Percentiles rank a stretch among this genome's conserved stretches.
These are phyloP conservation scores for Saxidomus purpurata DNA, from an alignment of 1,140 invertebrate species.

Conservation along the genomic window DNA sequence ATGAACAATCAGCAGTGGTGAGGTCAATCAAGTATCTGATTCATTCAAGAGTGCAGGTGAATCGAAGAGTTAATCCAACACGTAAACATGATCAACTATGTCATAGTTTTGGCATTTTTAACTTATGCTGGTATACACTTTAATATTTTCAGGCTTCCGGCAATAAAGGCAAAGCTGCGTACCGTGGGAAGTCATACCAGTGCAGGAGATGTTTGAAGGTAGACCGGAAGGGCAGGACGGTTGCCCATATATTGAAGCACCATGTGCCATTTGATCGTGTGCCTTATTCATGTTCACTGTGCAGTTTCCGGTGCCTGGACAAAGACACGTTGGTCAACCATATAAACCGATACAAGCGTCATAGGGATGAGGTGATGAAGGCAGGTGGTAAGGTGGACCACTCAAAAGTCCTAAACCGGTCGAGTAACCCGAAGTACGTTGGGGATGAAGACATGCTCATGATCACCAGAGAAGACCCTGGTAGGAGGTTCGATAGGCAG, in stretches of 20 bases:
- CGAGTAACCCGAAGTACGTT: background rate
- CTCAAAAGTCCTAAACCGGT: background rate
- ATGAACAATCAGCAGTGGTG: too few species aligned
- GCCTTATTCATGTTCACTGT: background rate
- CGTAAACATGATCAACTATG: too few species aligned
- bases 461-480: background rate
- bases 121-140: too few species aligned
- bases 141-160: background rate
- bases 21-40: background rate
- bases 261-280: conserved; percentile 16
- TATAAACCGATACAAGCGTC: background rate
- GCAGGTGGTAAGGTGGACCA: background rate
- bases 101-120: too few species aligned
- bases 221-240: background rate
- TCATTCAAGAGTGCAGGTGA: too few species aligned
- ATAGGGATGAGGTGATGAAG: background rate
- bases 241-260: conserved; percentile 4
- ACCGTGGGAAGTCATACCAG: background rate
- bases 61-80: too few species aligned
- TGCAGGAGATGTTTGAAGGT: background rate
- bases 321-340: background rate
- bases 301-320: conserved; percentile 17
- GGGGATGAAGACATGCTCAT: background rate
- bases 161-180: background rate
- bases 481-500: background rate